These are phyloP conservation scores for Himalopsyche kuldschensis DNA, from an alignment of 2,888 invertebrate genomes.

Conservation along the genomic window DNA sequence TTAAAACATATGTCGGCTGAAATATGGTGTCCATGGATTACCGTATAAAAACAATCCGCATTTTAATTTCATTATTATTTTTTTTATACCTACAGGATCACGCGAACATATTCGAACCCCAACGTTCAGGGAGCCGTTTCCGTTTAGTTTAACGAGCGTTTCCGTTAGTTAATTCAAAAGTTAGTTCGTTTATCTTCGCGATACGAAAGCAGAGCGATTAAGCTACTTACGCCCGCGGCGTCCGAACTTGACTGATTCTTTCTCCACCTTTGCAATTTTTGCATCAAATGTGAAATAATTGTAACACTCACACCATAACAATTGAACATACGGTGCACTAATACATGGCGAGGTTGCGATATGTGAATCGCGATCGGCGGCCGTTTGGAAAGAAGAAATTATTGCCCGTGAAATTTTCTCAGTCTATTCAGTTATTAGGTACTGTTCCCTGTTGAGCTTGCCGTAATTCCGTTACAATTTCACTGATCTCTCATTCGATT, in stretches of 20 bases:
- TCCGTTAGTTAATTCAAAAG: neutral
- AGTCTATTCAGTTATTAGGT: slow-evolving; percentile 22
- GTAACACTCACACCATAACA: slow-evolving; percentile 13
- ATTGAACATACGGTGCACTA: neutral
- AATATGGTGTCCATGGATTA: too few relatives aligned
- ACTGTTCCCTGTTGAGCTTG: neutral
- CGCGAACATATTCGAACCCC: neutral
- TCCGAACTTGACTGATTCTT: slow-evolving; percentile 29
- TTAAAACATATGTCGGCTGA: too few relatives aligned
- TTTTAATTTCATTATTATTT: too few relatives aligned
- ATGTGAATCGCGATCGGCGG: neutral
- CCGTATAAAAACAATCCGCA: too few relatives aligned
- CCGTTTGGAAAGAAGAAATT: slow-evolving; percentile 23
- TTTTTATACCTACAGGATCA: too few relatives aligned
- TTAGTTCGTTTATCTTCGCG: neutral
- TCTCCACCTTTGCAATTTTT: slow-evolving; percentile 15
- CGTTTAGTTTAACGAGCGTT: neutral
- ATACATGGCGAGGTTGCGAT: neutral
- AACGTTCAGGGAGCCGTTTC: neutral
- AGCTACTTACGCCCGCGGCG: slow-evolving; percentile 18
- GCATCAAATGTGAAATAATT: slow-evolving; percentile 22
- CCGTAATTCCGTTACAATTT: neutral
- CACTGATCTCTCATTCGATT: neutral
- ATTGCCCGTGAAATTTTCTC: slow-evolving; percentile 36
- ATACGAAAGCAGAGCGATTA: neutral